phyloP scores from a whole-genome alignment of 2,888 invertebrate genomes.

The Lithophane leautieri region DNA sequence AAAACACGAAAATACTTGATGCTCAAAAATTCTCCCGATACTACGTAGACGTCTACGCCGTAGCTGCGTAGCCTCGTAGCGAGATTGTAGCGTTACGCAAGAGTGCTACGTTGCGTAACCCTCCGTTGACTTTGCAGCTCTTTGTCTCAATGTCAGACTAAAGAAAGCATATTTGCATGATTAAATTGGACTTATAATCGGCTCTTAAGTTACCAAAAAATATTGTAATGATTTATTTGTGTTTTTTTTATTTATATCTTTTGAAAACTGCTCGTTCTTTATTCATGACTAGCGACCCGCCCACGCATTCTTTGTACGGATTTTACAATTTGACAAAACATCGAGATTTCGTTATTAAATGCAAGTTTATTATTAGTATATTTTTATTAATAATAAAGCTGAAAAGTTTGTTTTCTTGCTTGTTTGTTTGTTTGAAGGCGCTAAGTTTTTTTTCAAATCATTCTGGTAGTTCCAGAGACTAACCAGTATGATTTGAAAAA shows the following conservation, averaged over 20 bases:
- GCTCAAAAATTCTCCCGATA: constrained; percentile 28
- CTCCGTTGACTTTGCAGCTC: constrained; percentile 59
- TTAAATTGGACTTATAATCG: constrained; percentile 37
- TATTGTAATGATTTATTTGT: not conserved
- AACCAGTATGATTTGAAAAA: too few relatives aligned
- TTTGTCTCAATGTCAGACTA: constrained; percentile 59
- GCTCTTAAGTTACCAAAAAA: not conserved
- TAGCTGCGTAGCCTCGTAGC: constrained; percentile 54
- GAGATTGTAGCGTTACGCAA: constrained; percentile 66
- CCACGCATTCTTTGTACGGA: not conserved
- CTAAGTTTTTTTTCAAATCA: too few relatives aligned
- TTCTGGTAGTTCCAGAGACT: too few relatives aligned
- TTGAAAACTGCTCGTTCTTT: not conserved
- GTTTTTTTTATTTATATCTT: not conserved
- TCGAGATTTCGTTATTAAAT: too few relatives aligned
- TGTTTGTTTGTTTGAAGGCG: too few relatives aligned
- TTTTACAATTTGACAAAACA: not conserved
- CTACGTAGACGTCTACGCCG: constrained; percentile 44
- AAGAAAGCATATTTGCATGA: constrained; percentile 45
- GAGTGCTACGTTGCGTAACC: constrained; percentile 67
- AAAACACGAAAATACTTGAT: not conserved
- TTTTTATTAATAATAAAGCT: too few relatives aligned
- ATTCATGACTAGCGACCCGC: not conserved
- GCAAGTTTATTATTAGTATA: not conserved
- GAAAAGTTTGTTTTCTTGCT: too few relatives aligned